Percentiles rank a stretch among this genome's conserved stretches.
phyloP scores from a whole-genome alignment of 1,140 invertebrate species.

The Orius insidiosus region DNA sequence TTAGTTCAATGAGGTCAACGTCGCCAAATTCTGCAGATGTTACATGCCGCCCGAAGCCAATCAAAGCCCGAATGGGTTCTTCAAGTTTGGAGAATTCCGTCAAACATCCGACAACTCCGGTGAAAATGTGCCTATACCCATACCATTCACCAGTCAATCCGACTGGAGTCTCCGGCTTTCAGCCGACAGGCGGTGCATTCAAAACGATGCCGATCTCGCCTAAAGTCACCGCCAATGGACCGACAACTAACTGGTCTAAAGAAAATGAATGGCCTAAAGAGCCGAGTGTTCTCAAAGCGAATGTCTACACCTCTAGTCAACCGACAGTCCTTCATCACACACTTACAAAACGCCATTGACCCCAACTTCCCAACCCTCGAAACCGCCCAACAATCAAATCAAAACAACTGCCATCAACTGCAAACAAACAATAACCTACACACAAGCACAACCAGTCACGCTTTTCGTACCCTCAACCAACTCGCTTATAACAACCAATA shows the following conservation, averaged over 20 bases:
- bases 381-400: neutral
- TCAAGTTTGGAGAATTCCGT: constrained; percentile 1
- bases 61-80: constrained; percentile 37
- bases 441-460: constrained; percentile 11
- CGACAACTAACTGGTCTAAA: neutral
- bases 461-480: constrained; percentile 11
- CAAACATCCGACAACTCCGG: constrained; percentile 12
- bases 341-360: constrained; percentile 10
- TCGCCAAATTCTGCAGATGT: constrained; percentile 30
- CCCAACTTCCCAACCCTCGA: constrained; percentile 6
- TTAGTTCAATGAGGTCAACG: constrained; percentile 26
- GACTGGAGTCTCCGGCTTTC: constrained; percentile 60
- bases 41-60: constrained; percentile 72
- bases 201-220: constrained; percentile 62
- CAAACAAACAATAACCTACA: constrained; percentile 19
- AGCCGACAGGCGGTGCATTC: constrained; percentile 73
- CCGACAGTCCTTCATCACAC: constrained; percentile 10
- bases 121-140: constrained; percentile 28
- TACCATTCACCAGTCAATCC: constrained; percentile 57
- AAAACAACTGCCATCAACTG: constrained; percentile 12
- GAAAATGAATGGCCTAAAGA: constrained; percentile 9
- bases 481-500: constrained; percentile 18
- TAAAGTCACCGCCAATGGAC: constrained; percentile 26
- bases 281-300: constrained; percentile 7
- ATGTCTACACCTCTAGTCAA: constrained; percentile 6